Conservation (phyloP, 2,888 invertebrate genomes). For the Limnephilus auricula region DNA sequence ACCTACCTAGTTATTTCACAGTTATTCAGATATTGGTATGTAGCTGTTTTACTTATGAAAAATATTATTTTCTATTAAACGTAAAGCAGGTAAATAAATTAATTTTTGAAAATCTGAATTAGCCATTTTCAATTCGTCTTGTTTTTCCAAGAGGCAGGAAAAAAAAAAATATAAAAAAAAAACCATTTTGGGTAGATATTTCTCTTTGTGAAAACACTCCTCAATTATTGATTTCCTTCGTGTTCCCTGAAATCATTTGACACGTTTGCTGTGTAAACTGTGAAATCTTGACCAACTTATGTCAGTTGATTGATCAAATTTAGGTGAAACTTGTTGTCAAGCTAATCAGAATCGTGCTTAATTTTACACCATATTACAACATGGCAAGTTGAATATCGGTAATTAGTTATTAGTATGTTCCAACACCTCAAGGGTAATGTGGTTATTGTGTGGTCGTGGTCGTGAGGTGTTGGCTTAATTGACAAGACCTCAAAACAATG, state of each 20-base stretch:
- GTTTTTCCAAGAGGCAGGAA: too few species aligned
- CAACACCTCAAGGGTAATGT: neutral
- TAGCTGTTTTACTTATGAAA: too few species aligned
- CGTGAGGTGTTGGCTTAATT: neutral
- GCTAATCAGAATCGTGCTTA: slow-evolving; percentile 17
- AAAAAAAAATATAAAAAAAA: too few species aligned
- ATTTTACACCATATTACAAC: neutral
- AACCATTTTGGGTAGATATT: too few species aligned
- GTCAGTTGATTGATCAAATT: neutral
- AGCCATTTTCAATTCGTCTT: too few species aligned
- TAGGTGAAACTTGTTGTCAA: slow-evolving; percentile 21
- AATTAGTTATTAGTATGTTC: neutral
- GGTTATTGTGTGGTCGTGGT: neutral
- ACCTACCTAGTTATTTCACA: too few species aligned
- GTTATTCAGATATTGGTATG: too few species aligned
- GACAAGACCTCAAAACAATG: neutral
- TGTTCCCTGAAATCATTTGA: neutral
- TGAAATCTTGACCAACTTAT: slow-evolving; percentile 19
- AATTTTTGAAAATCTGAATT: too few species aligned
- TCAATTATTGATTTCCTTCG: neutral
- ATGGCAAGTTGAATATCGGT: neutral
- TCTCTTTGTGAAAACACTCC: too few species aligned
- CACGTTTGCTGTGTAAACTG: slow-evolving; percentile 13
- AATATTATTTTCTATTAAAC: too few species aligned
- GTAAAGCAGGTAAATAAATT: too few species aligned